Evolutionary conservation across 2,113 vertebrate genomes (phyloP).

Genomic region (Coreoperca whiteheadi): DNA sequence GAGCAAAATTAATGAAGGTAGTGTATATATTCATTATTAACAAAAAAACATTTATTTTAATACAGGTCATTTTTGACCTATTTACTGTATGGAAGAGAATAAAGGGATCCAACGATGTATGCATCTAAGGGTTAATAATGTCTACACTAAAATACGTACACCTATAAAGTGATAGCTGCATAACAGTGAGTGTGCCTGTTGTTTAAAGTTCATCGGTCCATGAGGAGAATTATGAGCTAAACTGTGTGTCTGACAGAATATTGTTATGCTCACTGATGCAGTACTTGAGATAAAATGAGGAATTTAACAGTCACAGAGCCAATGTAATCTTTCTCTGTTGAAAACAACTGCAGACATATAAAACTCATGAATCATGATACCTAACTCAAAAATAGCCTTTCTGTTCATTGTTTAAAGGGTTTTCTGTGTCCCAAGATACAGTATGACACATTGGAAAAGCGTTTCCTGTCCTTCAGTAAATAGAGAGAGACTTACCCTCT

Average conservation of each 20-base stretch:
- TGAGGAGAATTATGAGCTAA: constrained; percentile 17
- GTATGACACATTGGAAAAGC: not conserved
- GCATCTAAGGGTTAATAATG: not conserved
- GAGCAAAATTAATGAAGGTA: not conserved
- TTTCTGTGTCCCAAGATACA: not conserved
- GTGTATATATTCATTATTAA: not conserved
- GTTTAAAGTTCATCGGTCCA: not conserved
- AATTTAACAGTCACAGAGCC: constrained; percentile 7
- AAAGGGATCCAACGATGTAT: no score
- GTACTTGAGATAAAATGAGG: constrained; percentile 3
- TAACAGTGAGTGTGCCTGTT: not conserved
- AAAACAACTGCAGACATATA: no score
- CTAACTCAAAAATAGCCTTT: not conserved
- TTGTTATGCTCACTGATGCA: constrained; percentile 19
- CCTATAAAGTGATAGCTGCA: not conserved
- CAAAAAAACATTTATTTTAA: not conserved
- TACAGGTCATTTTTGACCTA: not conserved
- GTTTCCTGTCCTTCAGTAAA: not conserved
- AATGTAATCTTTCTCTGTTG: not conserved
- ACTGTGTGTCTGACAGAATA: constrained; percentile 12
- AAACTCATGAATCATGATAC: not conserved
- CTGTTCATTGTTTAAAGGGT: not conserved
- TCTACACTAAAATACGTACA: not conserved
- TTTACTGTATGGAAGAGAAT: not conserved
- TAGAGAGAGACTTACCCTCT: not conserved